Conservation (phyloP, 2,797 vertebrate species). For the Pseudochaenichthys georgianus region DNA sequence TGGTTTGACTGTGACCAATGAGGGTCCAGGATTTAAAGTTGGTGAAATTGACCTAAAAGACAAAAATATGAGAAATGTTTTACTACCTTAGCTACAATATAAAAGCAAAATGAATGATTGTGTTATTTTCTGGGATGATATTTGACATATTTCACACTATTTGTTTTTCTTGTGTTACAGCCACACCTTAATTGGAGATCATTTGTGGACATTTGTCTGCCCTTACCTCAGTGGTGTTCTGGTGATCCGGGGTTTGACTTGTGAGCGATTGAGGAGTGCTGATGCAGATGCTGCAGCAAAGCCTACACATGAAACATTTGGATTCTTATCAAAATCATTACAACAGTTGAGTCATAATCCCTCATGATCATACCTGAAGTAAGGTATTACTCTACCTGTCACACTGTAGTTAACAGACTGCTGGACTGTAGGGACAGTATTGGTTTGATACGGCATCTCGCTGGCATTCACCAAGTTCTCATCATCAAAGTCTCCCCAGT, state of each 20-base stretch:
- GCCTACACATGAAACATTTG: conserved; percentile 40
- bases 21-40: conserved; percentile 31
- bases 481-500: conserved; percentile 93
- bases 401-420: conserved; percentile 37
- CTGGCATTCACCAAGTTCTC: conserved; percentile 86
- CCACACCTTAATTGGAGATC: neutral
- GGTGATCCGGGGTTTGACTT: conserved; percentile 26
- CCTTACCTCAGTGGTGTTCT: conserved; percentile 70
- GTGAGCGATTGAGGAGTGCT: conserved; percentile 25
- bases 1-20: conserved; percentile 31
- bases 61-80: neutral
- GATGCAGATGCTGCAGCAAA: conserved; percentile 32
- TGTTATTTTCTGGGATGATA: neutral
- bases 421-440: conserved; percentile 40
- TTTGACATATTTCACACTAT: neutral
- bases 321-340: conserved; percentile 9
- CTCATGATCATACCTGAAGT: neutral
- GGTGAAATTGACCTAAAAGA: conserved; percentile 49
- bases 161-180: neutral
- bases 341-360: neutral
- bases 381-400: conserved; percentile 38
- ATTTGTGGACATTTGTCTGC: neutral
- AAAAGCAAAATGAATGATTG: neutral
- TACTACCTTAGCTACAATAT: neutral
- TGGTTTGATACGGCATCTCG: conserved; percentile 50